Evolutionary conservation across 2,797 vertebrate species (phyloP).

Genomic region (Acrossocheilus wenchowensis): DNA sequence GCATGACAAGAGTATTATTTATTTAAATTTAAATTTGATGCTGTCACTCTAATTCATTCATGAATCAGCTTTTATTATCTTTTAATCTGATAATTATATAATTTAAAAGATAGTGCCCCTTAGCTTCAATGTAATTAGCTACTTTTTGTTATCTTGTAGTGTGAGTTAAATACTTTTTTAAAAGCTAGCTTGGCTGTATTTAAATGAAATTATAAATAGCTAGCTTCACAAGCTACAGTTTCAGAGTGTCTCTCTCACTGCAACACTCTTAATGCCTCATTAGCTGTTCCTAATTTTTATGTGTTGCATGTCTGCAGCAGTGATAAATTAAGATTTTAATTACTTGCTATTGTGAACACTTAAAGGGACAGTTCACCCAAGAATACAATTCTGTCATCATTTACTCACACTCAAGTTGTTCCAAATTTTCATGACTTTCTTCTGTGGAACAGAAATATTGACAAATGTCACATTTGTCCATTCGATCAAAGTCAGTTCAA

Average conservation of each 20-base stretch:
- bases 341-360: conserved; percentile 6
- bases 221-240: background rate
- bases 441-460: background rate
- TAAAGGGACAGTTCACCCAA: background rate
- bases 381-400: background rate
- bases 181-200: conserved; percentile 15
- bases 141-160: conserved; percentile 7
- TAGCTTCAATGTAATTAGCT: background rate
- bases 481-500: background rate
- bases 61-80: background rate
- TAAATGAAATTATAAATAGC: background rate
- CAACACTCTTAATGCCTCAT: conserved; percentile 26
- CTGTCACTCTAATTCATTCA: background rate
- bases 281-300: conserved; percentile 30
- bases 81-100: conserved; percentile 6
- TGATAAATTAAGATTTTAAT: conserved; percentile 35
- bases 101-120: background rate
- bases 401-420: background rate
- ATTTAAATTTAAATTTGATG: background rate
- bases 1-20: background rate
- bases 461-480: background rate
- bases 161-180: background rate
- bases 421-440: background rate
- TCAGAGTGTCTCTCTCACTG: background rate
- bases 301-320: conserved; percentile 35